Percentiles rank a stretch among this genome's conserved stretches.
phyloP scores from a whole-genome alignment of 2,888 invertebrate genomes.

The Lithophane leautieri region DNA sequence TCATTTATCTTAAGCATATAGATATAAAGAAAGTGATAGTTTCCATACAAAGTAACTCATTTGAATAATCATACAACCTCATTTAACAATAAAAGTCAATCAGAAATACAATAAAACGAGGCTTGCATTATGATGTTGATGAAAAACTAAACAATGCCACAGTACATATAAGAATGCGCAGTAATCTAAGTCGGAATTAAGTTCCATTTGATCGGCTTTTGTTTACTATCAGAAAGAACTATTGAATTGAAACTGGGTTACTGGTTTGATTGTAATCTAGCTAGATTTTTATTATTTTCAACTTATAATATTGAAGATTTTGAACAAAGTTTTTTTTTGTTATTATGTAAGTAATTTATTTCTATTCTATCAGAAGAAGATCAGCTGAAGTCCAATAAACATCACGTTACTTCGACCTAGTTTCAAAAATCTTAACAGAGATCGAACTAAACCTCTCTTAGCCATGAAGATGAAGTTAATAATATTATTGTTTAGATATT shows the following conservation, averaged over 20 bases:
- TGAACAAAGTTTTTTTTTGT: neutral
- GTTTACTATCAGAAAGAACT: conserved; percentile 1
- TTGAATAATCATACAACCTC: conserved; percentile 37
- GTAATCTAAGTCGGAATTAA: conserved; percentile 28
- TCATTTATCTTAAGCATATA: neutral
- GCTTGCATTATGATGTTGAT: conserved; percentile 10
- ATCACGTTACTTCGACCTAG: neutral
- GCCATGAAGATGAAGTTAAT: neutral
- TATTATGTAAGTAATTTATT: too few relatives aligned
- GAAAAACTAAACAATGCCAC: conserved; percentile 29
- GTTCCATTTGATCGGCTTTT: conserved; percentile 17
- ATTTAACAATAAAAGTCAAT: conserved; percentile 43
- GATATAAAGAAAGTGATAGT: conserved; percentile 28
- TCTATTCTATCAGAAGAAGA: neutral
- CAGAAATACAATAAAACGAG: conserved; percentile 36
- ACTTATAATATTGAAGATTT: neutral
- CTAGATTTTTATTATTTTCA: neutral
- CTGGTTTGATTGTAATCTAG: conserved; percentile 6
- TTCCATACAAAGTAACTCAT: conserved; percentile 15
- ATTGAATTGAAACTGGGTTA: conserved; percentile 26
- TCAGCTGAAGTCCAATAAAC: neutral
- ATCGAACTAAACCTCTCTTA: neutral
- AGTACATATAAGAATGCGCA: neutral
- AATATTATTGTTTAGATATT: neutral
- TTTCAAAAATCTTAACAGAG: neutral